Conservation (phyloP, 2,113 vertebrate species). For the Anolis sagrei region DNA sequence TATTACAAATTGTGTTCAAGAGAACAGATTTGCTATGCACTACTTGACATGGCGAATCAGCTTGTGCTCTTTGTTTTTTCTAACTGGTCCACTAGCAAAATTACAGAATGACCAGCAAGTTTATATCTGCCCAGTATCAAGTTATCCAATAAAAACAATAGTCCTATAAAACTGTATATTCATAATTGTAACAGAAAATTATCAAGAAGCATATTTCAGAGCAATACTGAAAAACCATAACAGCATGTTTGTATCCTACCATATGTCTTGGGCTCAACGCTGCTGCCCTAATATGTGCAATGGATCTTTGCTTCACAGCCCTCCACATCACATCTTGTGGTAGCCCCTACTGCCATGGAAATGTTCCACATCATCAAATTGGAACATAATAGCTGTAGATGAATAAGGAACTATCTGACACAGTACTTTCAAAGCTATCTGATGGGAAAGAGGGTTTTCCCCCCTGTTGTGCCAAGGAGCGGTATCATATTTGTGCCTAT, state of each 20-base stretch:
- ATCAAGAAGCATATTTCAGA: neutral
- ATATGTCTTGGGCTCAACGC: neutral
- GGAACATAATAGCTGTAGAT: neutral
- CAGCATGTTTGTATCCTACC: neutral
- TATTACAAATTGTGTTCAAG: neutral
- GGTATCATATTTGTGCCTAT: too few relatives aligned
- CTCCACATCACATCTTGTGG: neutral
- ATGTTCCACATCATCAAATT: neutral
- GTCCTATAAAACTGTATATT: neutral
- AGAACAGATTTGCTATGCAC: neutral
- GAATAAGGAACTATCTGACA: neutral
- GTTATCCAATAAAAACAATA: too few relatives aligned
- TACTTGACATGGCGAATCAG: neutral
- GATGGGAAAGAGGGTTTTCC: too few relatives aligned
- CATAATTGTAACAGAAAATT: neutral
- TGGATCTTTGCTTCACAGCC: neutral
- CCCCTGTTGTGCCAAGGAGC: too few relatives aligned
- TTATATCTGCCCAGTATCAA: neutral
- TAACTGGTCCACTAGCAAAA: neutral
- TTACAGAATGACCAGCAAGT: neutral
- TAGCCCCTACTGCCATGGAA: neutral
- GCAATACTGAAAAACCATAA: neutral
- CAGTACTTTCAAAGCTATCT: too few relatives aligned
- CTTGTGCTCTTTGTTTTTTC: rapidly evolving
- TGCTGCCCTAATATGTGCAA: neutral